phyloP scores from a whole-genome alignment of 2,797 vertebrate species.

The Gobio occitaniae region DNA sequence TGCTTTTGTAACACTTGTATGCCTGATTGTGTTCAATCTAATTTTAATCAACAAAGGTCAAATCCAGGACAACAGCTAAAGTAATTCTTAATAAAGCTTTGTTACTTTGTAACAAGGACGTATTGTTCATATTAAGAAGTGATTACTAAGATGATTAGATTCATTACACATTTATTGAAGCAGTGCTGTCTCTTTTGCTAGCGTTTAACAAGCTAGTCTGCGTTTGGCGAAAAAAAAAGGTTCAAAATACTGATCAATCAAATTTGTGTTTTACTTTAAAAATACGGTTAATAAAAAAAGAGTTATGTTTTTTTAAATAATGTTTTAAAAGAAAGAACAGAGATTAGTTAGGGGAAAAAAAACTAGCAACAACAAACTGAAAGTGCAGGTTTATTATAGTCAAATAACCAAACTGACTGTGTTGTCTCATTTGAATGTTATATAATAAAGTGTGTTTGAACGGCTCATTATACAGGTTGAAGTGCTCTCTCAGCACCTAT shows the following conservation, averaged over 20 bases:
- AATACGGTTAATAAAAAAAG: too few species aligned
- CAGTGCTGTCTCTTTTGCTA: slow-evolving; percentile 54
- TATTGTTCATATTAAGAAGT: slow-evolving; percentile 64
- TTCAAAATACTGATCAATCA: not conserved
- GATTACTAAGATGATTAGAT: slow-evolving; percentile 60
- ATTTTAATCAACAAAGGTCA: slow-evolving; percentile 63
- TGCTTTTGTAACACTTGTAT: slow-evolving; percentile 56
- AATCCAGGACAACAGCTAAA: slow-evolving; percentile 58
- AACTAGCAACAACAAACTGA: not conserved
- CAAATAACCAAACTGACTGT: not conserved
- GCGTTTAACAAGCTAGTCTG: slow-evolving; percentile 16
- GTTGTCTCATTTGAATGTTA: slow-evolving; percentile 46
- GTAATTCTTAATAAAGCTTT: slow-evolving; percentile 63
- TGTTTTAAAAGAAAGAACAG: too few species aligned
- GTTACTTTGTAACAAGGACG: slow-evolving; percentile 59
- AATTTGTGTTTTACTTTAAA: not conserved
- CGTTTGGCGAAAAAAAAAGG: not conserved
- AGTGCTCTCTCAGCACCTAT: slow-evolving; percentile 51
- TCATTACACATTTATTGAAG: slow-evolving; percentile 65
- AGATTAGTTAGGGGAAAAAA: not conserved
- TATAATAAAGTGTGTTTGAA: slow-evolving; percentile 56
- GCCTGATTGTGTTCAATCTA: slow-evolving; percentile 60
- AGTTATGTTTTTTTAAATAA: too few species aligned
- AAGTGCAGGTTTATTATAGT: slow-evolving; percentile 16
- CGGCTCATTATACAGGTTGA: slow-evolving; percentile 51